A percentile compares a stretch with the other conserved stretches of the same genome.
Conservation (phyloP, 2,113 vertebrate species). For the Gymnogyps californianus region DNA sequence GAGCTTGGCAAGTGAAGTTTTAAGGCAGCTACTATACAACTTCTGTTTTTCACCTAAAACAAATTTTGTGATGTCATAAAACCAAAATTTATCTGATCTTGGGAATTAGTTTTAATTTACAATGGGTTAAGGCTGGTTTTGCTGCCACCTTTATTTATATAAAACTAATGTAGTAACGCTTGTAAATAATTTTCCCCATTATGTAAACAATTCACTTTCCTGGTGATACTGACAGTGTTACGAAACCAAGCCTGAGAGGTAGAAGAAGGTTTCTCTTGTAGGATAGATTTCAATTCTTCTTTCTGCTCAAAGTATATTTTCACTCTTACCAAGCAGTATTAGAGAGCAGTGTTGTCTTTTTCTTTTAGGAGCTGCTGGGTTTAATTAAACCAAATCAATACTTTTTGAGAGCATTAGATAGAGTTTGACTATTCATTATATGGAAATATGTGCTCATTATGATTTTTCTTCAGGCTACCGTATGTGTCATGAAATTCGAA, state of each 20-base stretch:
- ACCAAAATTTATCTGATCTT: background rate
- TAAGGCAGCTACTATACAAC: background rate
- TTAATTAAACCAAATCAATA: background rate
- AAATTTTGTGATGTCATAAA: background rate
- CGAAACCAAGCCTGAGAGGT: background rate
- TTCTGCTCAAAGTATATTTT: background rate
- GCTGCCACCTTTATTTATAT: background rate
- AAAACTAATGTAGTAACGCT: background rate
- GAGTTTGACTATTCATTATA: background rate
- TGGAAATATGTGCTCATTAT: background rate
- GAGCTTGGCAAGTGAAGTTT: background rate
- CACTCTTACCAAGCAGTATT: background rate
- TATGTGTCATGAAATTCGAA: background rate
- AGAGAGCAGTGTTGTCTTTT: background rate
- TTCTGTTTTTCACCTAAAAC: background rate
- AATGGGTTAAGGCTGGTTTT: background rate
- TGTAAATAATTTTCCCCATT: background rate
- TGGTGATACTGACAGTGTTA: background rate
- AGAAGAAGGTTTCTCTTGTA: background rate
- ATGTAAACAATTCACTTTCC: background rate
- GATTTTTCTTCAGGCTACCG: background rate
- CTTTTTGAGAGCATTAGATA: background rate
- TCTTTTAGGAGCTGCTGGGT: background rate
- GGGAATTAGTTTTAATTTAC: background rate
- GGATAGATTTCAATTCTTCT: background rate